phyloP scores from a whole-genome alignment of 1,140 invertebrate genomes.

The Sipha flava region DNA sequence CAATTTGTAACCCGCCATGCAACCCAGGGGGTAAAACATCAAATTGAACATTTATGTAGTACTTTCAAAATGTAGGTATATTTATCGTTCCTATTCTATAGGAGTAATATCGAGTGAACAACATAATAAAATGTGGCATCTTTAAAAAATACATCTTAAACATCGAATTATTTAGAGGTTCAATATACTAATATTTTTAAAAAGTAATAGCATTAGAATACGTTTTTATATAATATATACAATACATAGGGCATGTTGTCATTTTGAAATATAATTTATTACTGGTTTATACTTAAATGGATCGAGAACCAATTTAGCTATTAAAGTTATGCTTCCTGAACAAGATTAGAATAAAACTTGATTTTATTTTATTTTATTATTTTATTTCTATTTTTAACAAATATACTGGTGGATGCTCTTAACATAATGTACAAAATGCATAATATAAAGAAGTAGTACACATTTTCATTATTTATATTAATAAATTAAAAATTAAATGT shows the following conservation, averaged over 20 bases:
- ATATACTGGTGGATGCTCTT: no score
- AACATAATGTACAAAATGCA: no score
- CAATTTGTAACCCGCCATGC: slow-evolving; percentile 25
- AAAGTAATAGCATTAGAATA: not conserved
- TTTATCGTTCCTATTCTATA: not conserved
- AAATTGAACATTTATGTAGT: not conserved
- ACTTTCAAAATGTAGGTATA: not conserved
- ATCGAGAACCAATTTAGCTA: not conserved
- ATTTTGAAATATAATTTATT: slow-evolving; percentile 12
- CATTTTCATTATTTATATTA: no score
- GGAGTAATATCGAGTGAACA: not conserved
- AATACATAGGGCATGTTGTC: not conserved
- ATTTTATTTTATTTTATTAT: not conserved
- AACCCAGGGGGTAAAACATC: slow-evolving; percentile 16
- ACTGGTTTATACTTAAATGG: not conserved
- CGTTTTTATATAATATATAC: not conserved
- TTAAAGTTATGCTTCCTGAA: not conserved
- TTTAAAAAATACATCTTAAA: not conserved
- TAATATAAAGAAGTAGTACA: no score
- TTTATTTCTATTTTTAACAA: not conserved
- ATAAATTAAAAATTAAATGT: no score
- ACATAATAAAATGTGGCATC: slow-evolving; percentile 23
- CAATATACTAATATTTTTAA: not conserved
- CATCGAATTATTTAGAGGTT: not conserved
- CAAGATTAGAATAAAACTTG: not conserved